Conservation (phyloP, 2,113 vertebrate species). For the Rutilus rutilus region DNA sequence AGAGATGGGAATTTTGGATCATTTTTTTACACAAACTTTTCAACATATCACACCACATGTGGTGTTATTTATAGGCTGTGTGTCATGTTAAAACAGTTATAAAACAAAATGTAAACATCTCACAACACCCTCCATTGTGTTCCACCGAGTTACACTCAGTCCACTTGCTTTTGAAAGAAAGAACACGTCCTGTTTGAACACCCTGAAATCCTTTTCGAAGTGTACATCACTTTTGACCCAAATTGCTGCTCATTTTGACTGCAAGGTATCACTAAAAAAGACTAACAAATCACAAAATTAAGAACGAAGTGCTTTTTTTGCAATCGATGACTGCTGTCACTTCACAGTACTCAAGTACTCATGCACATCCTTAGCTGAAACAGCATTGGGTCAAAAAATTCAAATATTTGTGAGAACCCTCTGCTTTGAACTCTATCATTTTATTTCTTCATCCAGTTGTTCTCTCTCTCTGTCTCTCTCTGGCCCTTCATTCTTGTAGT, state of each 20-base stretch:
- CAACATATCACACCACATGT: neutral
- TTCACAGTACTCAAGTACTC: neutral
- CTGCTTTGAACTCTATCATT: neutral
- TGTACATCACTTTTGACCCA: neutral
- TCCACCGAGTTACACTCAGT: neutral
- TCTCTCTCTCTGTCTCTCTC: neutral
- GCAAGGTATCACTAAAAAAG: neutral
- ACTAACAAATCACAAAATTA: neutral
- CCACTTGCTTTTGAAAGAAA: neutral
- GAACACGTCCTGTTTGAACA: neutral
- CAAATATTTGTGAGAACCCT: neutral
- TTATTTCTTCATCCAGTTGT: neutral
- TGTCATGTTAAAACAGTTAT: neutral
- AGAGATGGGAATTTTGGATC: neutral
- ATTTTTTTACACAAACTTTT: neutral
- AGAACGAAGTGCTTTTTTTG: neutral
- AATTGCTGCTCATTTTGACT: neutral
- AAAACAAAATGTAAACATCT: neutral
- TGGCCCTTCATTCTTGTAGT: constrained; percentile 14
- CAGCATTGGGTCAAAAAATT: neutral
- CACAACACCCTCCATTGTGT: neutral
- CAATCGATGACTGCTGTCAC: neutral
- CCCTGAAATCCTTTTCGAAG: neutral
- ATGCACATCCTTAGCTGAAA: neutral
- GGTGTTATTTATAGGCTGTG: neutral